Base-by-base conservation (phyloP, 1,140 invertebrate species). In the Atta cephalotes region DNA sequence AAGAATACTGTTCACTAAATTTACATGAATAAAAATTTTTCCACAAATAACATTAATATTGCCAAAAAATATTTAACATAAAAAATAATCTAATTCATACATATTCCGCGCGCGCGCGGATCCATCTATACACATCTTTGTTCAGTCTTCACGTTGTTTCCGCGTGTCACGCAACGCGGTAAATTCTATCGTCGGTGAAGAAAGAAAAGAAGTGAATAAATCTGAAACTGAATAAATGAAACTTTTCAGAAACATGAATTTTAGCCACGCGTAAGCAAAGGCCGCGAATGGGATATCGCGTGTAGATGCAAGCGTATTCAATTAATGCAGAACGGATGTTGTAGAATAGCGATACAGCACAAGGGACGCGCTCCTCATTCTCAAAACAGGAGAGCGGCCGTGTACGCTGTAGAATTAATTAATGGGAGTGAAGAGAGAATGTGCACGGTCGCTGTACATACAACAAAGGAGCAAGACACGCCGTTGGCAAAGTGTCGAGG, bases 301-400 rank as follows among this genome's bases (percentile, higher is more conserved):
- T 87, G 88, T 89, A 85, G 76, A 78, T 78, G 78, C 51, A 45
- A 74, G 62, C 65, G 39, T 78, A 84, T 87, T 87, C 86, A 87
- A 89, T 89, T 89, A 89, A 89, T 89, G 71, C 80, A 85, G 68
- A 77, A 51, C 88, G 86, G 88, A 89, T 87, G 88, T 89, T 89
- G 88, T 85, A 81, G 72, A 84, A 56, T 16, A 56, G 72, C 80
- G 79, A 71, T 82, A 87, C 63, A 74, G 65, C 68, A 68, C 68
- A 49, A 31, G 84, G 66, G 66, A 72, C 79, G 71, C 86, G 39
- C 68, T 76, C 63, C 87, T 86, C 51, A 86, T 80, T 87, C 85
- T 89, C 86, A 74, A 87, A 87, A 87, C 68, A 39, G 66, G 68
- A 87, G 78, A 87, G 60, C 85, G 65, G 70, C 25, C 80, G 72